Percentiles rank a stretch among this genome's conserved stretches.
Conservation (phyloP, 2,797 vertebrate species). For the Notamacropus eugenii region DNA sequence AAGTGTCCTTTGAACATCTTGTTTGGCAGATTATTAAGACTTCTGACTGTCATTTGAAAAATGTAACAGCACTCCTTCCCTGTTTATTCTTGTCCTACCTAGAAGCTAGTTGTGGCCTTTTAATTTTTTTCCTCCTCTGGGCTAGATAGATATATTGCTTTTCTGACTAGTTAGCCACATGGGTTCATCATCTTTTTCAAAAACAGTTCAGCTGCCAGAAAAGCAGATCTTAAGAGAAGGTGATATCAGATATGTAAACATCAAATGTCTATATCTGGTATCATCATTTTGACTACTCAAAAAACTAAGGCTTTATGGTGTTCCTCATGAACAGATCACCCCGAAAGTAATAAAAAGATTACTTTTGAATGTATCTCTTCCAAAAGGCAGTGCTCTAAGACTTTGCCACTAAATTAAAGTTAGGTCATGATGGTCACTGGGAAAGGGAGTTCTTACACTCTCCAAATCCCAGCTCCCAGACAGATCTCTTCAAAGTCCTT, state of each 20-base stretch:
- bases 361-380: constrained; percentile 77
- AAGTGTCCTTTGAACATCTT: constrained; percentile 72
- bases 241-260: background rate
- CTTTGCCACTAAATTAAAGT: constrained; percentile 28
- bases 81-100: constrained; percentile 69
- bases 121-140: constrained; percentile 64
- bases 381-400: background rate
- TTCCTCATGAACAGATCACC: constrained; percentile 73
- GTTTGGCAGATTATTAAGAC: constrained; percentile 76
- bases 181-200: constrained; percentile 67
- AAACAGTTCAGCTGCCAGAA: constrained; percentile 57
- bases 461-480: background rate
- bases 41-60: constrained; percentile 78
- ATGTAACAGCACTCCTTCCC: constrained; percentile 39
- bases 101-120: constrained; percentile 70
- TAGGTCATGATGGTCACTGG: background rate
- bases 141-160: constrained; percentile 61
- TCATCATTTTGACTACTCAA: constrained; percentile 56
- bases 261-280: constrained; percentile 60
- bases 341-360: constrained; percentile 56
- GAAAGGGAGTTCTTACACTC: background rate
- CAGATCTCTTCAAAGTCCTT: background rate
- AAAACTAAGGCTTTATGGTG: constrained; percentile 68
- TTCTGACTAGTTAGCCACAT: constrained; percentile 68
- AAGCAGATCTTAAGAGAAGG: constrained; percentile 54